A percentile compares a stretch with the other conserved stretches of the same genome.
phyloP scores from a whole-genome alignment of 2,113 vertebrate species.

The Actenoides hombroni region DNA sequence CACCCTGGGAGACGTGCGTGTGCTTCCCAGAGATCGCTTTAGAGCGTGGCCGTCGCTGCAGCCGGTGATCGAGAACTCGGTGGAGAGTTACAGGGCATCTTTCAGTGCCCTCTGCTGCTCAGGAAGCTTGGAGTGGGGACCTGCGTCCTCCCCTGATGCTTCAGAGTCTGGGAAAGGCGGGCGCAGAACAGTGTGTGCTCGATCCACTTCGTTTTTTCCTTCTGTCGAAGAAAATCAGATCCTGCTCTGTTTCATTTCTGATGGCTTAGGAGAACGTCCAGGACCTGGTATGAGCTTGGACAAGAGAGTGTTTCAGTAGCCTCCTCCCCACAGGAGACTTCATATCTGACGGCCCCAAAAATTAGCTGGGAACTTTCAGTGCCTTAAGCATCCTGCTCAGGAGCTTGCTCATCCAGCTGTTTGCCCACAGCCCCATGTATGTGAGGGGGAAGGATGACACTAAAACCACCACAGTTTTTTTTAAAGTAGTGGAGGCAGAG shows the following conservation, averaged over 20 bases:
- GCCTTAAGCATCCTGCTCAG: background rate
- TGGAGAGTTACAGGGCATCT: no score
- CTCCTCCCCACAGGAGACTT: background rate
- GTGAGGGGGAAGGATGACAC: background rate
- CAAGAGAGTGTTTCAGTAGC: background rate
- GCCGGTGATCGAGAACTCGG: fast-evolving
- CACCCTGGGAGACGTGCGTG: fast-evolving
- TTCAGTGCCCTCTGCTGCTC: background rate
- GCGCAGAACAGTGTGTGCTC: background rate
- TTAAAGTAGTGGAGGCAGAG: background rate
- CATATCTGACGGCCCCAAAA: background rate
- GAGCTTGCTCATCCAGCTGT: background rate
- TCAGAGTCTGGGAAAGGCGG: background rate
- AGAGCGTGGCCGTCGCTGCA: fast-evolving
- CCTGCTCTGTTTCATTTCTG: background rate
- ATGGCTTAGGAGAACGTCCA: background rate
- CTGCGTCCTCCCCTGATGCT: fast-evolving
- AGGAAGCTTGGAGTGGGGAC: background rate
- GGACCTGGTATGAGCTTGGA: background rate
- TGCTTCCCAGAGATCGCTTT: background rate
- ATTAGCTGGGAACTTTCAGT: background rate
- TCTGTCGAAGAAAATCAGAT: background rate
- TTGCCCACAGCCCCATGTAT: no score
- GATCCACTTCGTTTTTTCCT: background rate
- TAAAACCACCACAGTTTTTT: background rate